These are phyloP conservation scores for Galbula dea DNA, from an alignment of 2,113 vertebrate species.

Conservation along the genomic window DNA sequence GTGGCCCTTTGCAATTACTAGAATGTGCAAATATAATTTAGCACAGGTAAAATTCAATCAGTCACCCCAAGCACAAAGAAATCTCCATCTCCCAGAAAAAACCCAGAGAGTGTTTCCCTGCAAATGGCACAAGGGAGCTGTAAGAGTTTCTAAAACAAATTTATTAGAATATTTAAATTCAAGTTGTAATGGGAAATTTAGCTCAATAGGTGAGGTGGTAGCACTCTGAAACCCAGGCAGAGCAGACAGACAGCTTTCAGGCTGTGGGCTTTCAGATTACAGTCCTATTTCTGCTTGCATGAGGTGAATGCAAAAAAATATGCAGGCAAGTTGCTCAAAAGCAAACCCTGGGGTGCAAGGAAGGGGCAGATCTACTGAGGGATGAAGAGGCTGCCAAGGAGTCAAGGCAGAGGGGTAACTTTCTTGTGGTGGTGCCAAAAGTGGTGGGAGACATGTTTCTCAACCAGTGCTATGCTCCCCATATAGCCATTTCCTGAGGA, in stretches of 20 bases:
- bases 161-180: constrained; percentile 63
- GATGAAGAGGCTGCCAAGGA: accelerated
- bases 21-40: constrained; percentile 87
- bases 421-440: background rate
- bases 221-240: background rate
- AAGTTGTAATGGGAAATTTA: constrained; percentile 35
- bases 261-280: background rate
- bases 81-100: constrained; percentile 76
- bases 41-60: constrained; percentile 87
- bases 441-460: background rate
- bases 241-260: background rate
- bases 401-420: accelerated
- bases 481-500: accelerated
- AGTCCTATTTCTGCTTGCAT: background rate
- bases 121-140: constrained; percentile 59
- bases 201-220: constrained; percentile 5
- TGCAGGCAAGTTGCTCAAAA: background rate
- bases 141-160: constrained; percentile 64
- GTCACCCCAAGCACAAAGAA: constrained; percentile 84
- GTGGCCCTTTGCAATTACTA: constrained; percentile 87
- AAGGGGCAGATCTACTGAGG: background rate
- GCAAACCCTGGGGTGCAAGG: background rate
- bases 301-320: background rate
- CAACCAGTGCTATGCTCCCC: background rate
- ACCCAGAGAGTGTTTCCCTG: constrained; percentile 52